Evolutionary conservation across 2,797 vertebrate genomes (phyloP), one percentile per base, ranked within the genome.

Genomic region (Trachurus trachurus): DNA sequence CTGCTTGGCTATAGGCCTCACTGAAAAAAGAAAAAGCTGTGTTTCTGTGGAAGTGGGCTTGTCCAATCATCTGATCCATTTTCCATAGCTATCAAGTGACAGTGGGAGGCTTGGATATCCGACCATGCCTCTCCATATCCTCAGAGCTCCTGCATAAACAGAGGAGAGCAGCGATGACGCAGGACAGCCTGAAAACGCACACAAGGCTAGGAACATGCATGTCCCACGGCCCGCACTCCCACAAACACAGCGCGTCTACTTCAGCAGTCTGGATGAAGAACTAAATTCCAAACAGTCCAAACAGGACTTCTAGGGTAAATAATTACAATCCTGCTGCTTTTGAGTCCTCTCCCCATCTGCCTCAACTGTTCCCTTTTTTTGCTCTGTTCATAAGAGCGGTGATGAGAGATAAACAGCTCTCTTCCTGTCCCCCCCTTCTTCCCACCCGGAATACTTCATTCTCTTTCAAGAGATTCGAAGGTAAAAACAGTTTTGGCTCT

Each of bases 61-160:
- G 67, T 86, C 74, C 73, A 72, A 71, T 83, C 71, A 54, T 76
- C 58, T 82, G 63, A 90, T 86, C 71, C 66, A 64, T 85, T 92
- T 88, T 86, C 85, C 57, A 22, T 34, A 56, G 75, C 84, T 84
- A 88, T 88, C 72, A 72, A 77, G 66, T 88, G 81, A 91, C 80
- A 68, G 77, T 66, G 63, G 76, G 82, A 78, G 78, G 79, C 71
- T 80, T 76, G 76, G 72, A 82, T 71, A 79, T 85, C 79, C 74
- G 74, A 71, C 73, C 80, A 52, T 85, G 71, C 63, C 19, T 70
- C 76, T 60, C 39, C 44, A 42, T 72, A 78, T 86, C 81, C 80
- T 78, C 67, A 69, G 61, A 82, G 82, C 31, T 83, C 39, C 71
- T 83, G 80, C 75, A 80, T 88, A 89, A 91, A 89, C 88, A 88